A percentile compares a stretch with the other conserved stretches of the same genome.
Evolutionary conservation across 2,888 invertebrate species (phyloP).

Genomic region (Congeria kusceri): DNA sequence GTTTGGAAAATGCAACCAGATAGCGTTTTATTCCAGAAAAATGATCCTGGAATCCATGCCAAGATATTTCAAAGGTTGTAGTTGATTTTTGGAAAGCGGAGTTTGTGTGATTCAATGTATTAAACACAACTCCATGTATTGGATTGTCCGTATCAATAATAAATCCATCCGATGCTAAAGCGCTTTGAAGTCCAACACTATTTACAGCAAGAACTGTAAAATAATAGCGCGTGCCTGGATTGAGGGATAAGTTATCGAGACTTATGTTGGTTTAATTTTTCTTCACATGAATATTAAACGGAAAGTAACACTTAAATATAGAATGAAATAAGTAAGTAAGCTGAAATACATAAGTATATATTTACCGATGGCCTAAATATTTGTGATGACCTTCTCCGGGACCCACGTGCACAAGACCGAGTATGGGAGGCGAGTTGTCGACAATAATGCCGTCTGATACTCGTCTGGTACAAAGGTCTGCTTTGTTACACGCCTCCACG

Average conservation of each 20-base stretch:
- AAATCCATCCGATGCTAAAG: constrained; percentile 59
- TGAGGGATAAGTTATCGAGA: constrained; percentile 32
- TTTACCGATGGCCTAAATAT: constrained; percentile 41
- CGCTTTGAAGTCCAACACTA: constrained; percentile 51
- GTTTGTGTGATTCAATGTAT: constrained; percentile 35
- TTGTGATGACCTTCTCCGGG: constrained; percentile 6
- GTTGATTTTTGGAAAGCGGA: constrained; percentile 17
- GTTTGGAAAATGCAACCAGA: constrained; percentile 34
- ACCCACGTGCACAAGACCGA: constrained; percentile 63
- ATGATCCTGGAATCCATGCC: constrained; percentile 59
- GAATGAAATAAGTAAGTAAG: too few species aligned
- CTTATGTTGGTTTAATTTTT: constrained; percentile 22
- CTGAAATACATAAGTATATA: too few species aligned
- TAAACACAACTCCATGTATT: constrained; percentile 56
- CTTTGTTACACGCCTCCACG: constrained; percentile 67
- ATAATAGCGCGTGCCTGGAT: constrained; percentile 59
- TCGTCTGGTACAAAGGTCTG: constrained; percentile 51
- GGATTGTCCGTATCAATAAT: constrained; percentile 53
- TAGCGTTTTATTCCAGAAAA: constrained; percentile 54
- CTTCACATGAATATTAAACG: too few species aligned
- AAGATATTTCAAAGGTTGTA: constrained; percentile 35
- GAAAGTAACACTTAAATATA: too few species aligned
- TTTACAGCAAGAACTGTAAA: constrained; percentile 60
- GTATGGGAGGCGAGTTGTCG: constrained; percentile 66
- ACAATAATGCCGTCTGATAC: constrained; percentile 64